Percentiles rank a stretch among this genome's conserved stretches.
Evolutionary conservation across 2,888 invertebrate genomes (phyloP).

Genomic region (Stenurella melanura): DNA sequence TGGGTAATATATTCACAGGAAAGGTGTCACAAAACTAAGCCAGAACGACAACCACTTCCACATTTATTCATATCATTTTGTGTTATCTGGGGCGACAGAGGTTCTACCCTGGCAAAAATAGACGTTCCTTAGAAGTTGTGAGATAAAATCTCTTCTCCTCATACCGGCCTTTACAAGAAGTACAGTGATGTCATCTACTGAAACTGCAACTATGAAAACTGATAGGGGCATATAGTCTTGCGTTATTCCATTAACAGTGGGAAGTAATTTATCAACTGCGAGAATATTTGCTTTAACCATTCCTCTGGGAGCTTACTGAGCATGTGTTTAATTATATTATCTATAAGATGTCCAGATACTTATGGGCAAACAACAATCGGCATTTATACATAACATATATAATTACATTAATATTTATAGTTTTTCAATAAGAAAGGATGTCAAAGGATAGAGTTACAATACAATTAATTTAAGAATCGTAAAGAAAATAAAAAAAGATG

Average conservation of each 20-base stretch:
- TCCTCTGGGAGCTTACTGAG: slow-evolving; percentile 55
- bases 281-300: slow-evolving; percentile 58
- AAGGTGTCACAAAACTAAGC: slow-evolving; percentile 73
- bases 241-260: slow-evolving; percentile 62
- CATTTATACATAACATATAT: no score
- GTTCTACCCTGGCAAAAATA: slow-evolving; percentile 70
- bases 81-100: slow-evolving; percentile 67
- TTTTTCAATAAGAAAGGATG: no score
- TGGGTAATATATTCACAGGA: slow-evolving; percentile 55
- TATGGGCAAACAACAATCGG: no score
- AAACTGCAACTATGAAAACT: slow-evolving; percentile 60
- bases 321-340: slow-evolving; percentile 43
- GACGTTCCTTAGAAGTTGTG: slow-evolving; percentile 55
- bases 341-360: slow-evolving; percentile 35
- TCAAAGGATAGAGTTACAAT: no score
- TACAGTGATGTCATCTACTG: slow-evolving; percentile 73
- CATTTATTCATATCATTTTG: no score
- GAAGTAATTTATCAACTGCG: slow-evolving; percentile 51
- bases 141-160: slow-evolving; percentile 67
- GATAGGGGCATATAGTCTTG: slow-evolving; percentile 47
- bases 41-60: slow-evolving; percentile 69
- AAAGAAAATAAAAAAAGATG: no score
- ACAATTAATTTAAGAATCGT: no score
- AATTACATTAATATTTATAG: no score
- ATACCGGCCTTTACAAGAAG: slow-evolving; percentile 63